Percentiles rank a stretch among this genome's conserved stretches.
These are phyloP conservation scores for Spilosoma lubricipeda DNA, from an alignment of 2,888 invertebrate species.

Conservation along the genomic window DNA sequence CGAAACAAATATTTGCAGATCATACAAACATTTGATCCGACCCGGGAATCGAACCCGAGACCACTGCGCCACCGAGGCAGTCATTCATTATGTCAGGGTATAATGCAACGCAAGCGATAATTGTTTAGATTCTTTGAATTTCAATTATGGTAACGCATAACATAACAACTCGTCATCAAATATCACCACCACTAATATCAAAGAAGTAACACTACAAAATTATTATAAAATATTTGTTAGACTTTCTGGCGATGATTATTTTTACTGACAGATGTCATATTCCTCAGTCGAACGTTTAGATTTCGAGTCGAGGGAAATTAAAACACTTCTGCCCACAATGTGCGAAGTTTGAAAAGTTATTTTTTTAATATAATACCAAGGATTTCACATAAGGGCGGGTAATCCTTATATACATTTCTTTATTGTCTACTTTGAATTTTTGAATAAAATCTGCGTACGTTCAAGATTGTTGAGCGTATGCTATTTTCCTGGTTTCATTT, in stretches of 20 bases:
- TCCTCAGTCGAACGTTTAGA: conserved; percentile 28
- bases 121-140: too few relatives aligned
- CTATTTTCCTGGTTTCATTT: background rate
- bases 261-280: conserved; percentile 39
- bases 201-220: background rate
- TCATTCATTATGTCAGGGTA: too few relatives aligned
- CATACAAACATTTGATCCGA: too few relatives aligned
- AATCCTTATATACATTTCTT: conserved; percentile 40
- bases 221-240: background rate
- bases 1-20: too few relatives aligned
- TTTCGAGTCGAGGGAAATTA: conserved; percentile 39
- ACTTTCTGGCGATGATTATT: background rate
- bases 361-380: conserved; percentile 47
- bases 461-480: background rate
- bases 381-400: conserved; percentile 23
- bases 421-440: conserved; percentile 29
- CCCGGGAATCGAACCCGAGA: too few relatives aligned
- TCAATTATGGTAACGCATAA: too few relatives aligned
- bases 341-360: conserved; percentile 39
- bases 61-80: too few relatives aligned
- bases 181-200: too few relatives aligned
- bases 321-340: conserved; percentile 39
- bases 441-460: background rate
- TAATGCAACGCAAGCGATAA: too few relatives aligned
- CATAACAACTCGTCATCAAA: too few relatives aligned